These are phyloP conservation scores for Dendrolimus kikuchii DNA, from an alignment of 1,140 invertebrate genomes.

Conservation along the genomic window DNA sequence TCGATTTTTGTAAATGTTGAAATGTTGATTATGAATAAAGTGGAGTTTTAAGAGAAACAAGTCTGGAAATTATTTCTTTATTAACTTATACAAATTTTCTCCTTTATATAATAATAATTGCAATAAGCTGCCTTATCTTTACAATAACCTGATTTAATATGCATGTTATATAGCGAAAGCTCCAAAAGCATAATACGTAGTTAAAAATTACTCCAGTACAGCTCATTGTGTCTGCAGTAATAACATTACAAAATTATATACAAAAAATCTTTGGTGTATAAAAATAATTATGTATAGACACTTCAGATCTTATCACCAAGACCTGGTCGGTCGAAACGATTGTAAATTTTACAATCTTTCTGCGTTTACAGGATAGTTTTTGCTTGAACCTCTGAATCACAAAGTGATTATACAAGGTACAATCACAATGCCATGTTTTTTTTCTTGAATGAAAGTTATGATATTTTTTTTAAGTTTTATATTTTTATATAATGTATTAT, in stretches of 20 bases:
- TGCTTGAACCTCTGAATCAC: conserved; percentile 38
- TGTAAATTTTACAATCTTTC: conserved; percentile 56
- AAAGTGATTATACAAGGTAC: conserved; percentile 40
- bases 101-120: conserved; percentile 39
- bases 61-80: conserved; percentile 39
- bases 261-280: conserved; percentile 62
- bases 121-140: conserved; percentile 58
- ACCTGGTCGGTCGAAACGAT: conserved; percentile 70
- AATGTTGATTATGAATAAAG: too few species aligned
- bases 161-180: conserved; percentile 56
- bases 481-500: conserved; percentile 4
- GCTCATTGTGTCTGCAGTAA: conserved; percentile 43
- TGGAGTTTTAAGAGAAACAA: too few species aligned
- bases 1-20: too few species aligned
- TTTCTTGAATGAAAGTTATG: conserved; percentile 25
- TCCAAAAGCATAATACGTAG: conserved; percentile 38
- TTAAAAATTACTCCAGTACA: conserved; percentile 50
- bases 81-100: conserved; percentile 43
- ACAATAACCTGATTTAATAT: conserved; percentile 35
- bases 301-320: conserved; percentile 60
- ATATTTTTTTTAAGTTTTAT: conserved; percentile 20
- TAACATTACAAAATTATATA: conserved; percentile 59
- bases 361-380: conserved; percentile 68
- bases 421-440: conserved; percentile 64
- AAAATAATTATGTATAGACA: conserved; percentile 49